Evolutionary conservation across 2,797 vertebrate genomes (phyloP).

Genomic region (Dendrocincla tyrannina): DNA sequence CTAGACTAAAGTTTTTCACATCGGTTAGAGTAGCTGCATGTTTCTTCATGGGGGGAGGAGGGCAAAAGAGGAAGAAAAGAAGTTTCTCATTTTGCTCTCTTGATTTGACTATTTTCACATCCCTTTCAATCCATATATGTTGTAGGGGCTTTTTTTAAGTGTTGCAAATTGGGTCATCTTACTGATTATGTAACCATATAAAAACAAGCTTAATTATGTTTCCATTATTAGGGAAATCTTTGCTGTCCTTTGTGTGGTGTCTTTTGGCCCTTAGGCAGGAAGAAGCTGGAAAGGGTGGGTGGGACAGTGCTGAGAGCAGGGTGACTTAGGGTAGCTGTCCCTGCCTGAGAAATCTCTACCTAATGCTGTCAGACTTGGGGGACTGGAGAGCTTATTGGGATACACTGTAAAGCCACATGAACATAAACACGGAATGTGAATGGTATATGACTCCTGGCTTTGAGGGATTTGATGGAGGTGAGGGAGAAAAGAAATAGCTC

Average conservation of each 20-base stretch:
- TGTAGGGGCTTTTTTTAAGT: neutral
- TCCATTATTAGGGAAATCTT: neutral
- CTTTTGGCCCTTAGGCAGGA: neutral
- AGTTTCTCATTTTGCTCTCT: neutral
- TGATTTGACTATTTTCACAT: neutral
- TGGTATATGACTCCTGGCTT: neutral
- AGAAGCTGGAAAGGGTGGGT: neutral
- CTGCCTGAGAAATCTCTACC: neutral
- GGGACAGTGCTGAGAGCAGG: neutral
- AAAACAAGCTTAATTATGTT: neutral
- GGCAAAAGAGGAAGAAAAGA: neutral
- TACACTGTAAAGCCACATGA: neutral
- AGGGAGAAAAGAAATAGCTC: neutral
- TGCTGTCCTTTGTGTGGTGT: neutral
- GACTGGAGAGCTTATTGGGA: neutral
- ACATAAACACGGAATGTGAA: neutral
- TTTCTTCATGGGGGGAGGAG: fast-evolving
- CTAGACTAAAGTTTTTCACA: neutral
- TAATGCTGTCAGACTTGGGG: neutral
- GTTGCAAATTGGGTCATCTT: fast-evolving
- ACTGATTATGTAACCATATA: neutral
- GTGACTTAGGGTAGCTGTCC: neutral
- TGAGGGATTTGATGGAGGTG: neutral
- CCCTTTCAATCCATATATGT: neutral
- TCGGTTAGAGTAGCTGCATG: neutral